phyloP scores from a whole-genome alignment of 2,113 vertebrate species.

The Suricata suricatta region DNA sequence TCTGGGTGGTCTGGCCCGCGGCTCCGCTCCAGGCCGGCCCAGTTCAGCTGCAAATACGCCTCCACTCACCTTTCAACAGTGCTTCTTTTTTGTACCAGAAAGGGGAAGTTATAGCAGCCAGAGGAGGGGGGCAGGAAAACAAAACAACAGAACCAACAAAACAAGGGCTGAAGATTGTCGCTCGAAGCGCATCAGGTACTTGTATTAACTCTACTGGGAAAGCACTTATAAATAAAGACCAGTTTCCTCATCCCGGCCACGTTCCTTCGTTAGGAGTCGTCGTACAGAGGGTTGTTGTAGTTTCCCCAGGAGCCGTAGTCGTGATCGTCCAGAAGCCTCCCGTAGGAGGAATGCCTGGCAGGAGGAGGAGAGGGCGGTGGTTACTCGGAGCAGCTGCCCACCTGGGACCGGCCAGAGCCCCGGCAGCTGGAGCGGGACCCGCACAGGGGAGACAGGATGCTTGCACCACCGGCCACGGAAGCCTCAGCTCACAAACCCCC shows the following conservation, averaged over 20 bases:
- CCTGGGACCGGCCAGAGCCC: neutral
- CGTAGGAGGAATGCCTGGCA: constrained; percentile 89
- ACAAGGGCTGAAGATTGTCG: constrained; percentile 57
- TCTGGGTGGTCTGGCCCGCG: neutral
- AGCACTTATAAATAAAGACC: constrained; percentile 82
- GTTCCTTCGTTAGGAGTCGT: constrained; percentile 85
- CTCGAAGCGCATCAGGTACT: constrained; percentile 57
- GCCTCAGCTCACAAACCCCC: neutral
- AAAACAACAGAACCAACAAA: constrained; percentile 71
- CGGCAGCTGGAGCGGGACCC: neutral
- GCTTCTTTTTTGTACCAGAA: constrained; percentile 40
- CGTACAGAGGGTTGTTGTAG: constrained; percentile 94
- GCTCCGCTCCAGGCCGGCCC: neutral
- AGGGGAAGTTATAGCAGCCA: constrained; percentile 48
- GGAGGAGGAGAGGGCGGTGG: neutral
- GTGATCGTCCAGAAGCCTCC: constrained; percentile 87
- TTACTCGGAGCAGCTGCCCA: neutral
- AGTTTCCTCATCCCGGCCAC: neutral
- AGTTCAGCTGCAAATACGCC: neutral
- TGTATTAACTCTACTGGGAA: constrained; percentile 78
- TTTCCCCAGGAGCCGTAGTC: constrained; percentile 88
- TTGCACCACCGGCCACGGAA: fast-evolving
- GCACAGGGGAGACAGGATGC: fast-evolving
- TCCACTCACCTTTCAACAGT: neutral
- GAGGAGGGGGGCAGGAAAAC: constrained; percentile 50